These are phyloP conservation scores for Tetraneura akinire DNA, from an alignment of 1,140 invertebrate species.

Conservation along the genomic window DNA sequence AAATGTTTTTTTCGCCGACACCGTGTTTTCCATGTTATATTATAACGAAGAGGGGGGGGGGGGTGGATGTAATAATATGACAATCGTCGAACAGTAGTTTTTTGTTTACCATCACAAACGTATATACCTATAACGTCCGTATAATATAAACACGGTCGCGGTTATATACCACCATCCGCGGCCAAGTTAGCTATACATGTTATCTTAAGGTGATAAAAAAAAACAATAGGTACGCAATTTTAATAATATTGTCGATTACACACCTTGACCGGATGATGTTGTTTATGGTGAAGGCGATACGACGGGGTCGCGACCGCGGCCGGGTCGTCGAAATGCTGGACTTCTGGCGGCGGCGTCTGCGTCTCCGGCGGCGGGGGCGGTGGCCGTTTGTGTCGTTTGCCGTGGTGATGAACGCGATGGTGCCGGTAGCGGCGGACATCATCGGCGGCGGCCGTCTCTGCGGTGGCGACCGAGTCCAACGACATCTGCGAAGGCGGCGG, in stretches of 20 bases:
- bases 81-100: no score
- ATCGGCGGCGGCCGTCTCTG: background rate
- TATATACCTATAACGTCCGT: no score
- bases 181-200: no score
- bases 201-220: no score
- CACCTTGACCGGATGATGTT: constrained; percentile 37
- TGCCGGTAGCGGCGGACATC: background rate
- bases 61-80: no score
- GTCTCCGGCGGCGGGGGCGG: constrained; percentile 13
- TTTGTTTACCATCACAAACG: no score
- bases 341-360: background rate
- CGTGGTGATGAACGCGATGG: constrained; percentile 11
- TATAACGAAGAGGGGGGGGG: no score
- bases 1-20: no score
- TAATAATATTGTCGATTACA: background rate
- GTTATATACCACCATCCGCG: no score
- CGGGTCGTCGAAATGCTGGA: background rate
- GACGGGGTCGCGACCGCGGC: background rate
- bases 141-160: no score
- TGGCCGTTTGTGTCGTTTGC: constrained; percentile 27
- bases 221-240: no score
- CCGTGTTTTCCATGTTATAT: no score
- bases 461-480: constrained; percentile 22
- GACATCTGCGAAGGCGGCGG: constrained; percentile 23
- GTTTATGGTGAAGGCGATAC: background rate